These are phyloP conservation scores for Pipistrellus pipistrellus DNA, from an alignment of 2,797 vertebrate species.

Conservation along the genomic window DNA sequence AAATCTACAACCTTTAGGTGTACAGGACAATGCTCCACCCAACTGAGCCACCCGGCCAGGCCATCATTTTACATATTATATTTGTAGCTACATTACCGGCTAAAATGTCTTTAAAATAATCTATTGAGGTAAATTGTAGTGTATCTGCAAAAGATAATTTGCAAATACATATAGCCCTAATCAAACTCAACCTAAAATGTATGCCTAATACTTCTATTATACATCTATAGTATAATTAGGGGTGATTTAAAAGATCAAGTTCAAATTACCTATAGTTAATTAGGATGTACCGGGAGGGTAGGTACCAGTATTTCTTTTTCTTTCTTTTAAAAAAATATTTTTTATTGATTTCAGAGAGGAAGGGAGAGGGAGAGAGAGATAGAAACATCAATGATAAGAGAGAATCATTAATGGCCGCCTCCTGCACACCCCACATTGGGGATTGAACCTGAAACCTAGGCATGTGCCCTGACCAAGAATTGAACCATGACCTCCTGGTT, in stretches of 20 bases:
- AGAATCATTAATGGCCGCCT: no score
- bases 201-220: background rate
- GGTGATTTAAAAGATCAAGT: background rate
- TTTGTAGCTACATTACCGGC: background rate
- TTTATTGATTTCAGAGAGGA: no score
- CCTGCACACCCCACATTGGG: no score
- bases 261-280: background rate
- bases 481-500: no score
- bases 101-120: slow-evolving; percentile 21
- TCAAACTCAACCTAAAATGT: background rate
- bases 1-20: background rate
- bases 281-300: background rate
- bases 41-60: background rate
- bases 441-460: no score
- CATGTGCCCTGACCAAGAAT: no score
- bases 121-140: slow-evolving; percentile 7
- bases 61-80: background rate
- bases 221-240: background rate
- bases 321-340: no score
- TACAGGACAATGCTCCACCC: background rate
- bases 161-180: background rate
- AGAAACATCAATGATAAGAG: no score
- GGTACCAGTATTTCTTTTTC: background rate
- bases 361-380: no score
- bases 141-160: slow-evolving; percentile 22